Percentiles rank a stretch among this genome's conserved stretches.
Evolutionary conservation across 2,113 vertebrate species (phyloP).

Genomic region (Calypte anna): DNA sequence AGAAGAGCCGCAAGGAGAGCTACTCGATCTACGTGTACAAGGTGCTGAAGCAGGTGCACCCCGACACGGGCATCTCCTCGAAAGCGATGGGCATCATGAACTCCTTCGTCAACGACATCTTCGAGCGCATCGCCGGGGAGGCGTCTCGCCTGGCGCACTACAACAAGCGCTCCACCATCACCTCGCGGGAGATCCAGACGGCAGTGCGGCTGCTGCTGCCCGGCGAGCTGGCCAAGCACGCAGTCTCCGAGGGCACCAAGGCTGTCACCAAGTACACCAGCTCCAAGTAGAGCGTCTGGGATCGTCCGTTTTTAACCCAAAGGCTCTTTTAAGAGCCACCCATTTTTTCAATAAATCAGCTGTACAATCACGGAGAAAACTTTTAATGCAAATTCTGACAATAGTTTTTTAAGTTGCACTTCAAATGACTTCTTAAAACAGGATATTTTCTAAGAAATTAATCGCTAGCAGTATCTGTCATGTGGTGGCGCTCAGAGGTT

Average conservation of each 20-base stretch:
- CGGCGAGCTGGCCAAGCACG: slow-evolving; percentile 46
- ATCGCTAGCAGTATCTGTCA: accelerated
- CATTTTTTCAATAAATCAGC: background rate
- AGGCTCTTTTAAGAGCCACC: slow-evolving; percentile 78
- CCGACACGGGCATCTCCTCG: slow-evolving; percentile 82
- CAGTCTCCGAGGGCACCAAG: slow-evolving; percentile 87
- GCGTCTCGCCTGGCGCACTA: slow-evolving; percentile 77
- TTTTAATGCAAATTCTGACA: background rate
- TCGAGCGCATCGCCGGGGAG: slow-evolving; percentile 76
- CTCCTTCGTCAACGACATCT: slow-evolving; percentile 76
- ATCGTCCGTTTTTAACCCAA: background rate
- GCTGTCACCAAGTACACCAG: slow-evolving; percentile 85
- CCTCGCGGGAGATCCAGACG: slow-evolving; percentile 87
- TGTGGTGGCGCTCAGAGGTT: background rate
- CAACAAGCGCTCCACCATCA: slow-evolving; percentile 80
- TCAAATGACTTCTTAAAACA: too few species aligned
- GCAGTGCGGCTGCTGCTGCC: slow-evolving; percentile 66
- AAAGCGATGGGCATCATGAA: slow-evolving; percentile 80
- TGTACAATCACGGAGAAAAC: accelerated
- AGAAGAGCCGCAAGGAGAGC: slow-evolving; percentile 76
- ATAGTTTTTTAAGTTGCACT: too few species aligned
- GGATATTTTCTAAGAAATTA: accelerated
- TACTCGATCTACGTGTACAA: slow-evolving; percentile 83
- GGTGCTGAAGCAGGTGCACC: slow-evolving; percentile 84
- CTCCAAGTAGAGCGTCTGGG: background rate